These are phyloP conservation scores for Schmidtea mediterranea DNA, from an alignment of 1,140 invertebrate genomes.

Conservation along the genomic window DNA sequence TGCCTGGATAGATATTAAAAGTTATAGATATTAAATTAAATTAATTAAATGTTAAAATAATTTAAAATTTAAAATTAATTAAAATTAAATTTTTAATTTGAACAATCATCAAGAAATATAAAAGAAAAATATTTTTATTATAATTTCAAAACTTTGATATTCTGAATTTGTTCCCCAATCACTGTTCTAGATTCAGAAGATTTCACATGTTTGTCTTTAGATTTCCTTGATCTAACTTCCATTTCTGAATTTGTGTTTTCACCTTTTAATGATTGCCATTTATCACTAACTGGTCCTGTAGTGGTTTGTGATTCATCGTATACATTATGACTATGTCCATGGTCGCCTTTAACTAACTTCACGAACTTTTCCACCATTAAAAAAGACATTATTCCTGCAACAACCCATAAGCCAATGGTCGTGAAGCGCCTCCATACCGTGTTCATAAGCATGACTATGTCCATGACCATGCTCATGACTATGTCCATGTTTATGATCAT, in stretches of 20 bases:
- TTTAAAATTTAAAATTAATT: too few species aligned
- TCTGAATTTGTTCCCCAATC: slow-evolving; percentile 12
- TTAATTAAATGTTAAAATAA: too few species aligned
- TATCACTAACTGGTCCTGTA: neutral
- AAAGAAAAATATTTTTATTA: too few species aligned
- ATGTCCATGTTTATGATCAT: slow-evolving; percentile 11
- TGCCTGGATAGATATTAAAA: too few species aligned
- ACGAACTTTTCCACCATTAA: slow-evolving; percentile 72
- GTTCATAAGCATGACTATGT: slow-evolving; percentile 30
- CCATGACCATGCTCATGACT: slow-evolving; percentile 28
- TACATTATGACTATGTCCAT: slow-evolving; percentile 8
- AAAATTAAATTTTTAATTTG: too few species aligned
- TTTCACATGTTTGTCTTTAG: neutral
- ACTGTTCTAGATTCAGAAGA: neutral
- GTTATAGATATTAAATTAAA: too few species aligned
- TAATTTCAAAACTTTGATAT: slow-evolving; percentile 77
- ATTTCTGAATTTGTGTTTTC: neutral
- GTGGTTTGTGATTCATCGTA: neutral
- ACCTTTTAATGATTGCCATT: slow-evolving; percentile 9
- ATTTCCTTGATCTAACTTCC: neutral
- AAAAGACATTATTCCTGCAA: slow-evolving; percentile 66
- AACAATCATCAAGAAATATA: too few species aligned
- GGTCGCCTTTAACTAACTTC: slow-evolving; percentile 48
- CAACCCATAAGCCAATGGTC: slow-evolving; percentile 45
- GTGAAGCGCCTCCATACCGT: slow-evolving; percentile 19